Percentiles rank a stretch among this genome's conserved stretches.
Evolutionary conservation across 2,113 vertebrate species (phyloP).

Genomic region (Tragulus kanchil): DNA sequence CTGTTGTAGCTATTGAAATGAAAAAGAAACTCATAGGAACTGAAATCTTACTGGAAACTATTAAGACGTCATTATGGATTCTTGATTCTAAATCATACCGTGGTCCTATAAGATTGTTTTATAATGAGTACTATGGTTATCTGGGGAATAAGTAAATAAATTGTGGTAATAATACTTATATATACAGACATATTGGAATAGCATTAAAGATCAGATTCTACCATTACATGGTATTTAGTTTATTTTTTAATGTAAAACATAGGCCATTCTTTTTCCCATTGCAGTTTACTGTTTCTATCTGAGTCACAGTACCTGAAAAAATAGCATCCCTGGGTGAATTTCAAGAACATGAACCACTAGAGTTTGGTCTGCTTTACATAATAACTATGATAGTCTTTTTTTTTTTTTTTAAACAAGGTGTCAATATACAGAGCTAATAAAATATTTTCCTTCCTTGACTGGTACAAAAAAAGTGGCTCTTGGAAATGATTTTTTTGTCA

Average conservation of each 20-base stretch:
- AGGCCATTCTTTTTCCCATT: neutral
- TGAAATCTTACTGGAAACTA: neutral
- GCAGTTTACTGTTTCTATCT: neutral
- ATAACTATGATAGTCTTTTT: neutral
- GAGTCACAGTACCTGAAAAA: neutral
- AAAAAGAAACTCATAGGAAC: neutral
- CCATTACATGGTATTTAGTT: neutral
- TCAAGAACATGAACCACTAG: neutral
- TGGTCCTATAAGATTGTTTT: neutral
- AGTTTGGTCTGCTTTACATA: neutral
- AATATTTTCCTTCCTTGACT: neutral
- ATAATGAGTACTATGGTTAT: neutral
- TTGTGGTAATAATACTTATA: neutral
- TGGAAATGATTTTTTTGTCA: neutral
- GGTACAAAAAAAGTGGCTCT: neutral
- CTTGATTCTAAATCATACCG: neutral
- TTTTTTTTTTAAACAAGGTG: neutral
- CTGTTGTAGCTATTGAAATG: neutral
- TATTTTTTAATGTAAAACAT: constrained; percentile 34
- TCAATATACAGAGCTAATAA: neutral
- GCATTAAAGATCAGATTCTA: neutral
- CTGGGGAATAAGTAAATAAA: neutral
- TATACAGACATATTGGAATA: neutral
- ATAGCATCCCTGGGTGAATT: neutral
- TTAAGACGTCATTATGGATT: neutral